These are phyloP conservation scores for Drosophila parthenogenetica DNA, from an alignment of 2,888 invertebrate species.

Conservation along the genomic window DNA sequence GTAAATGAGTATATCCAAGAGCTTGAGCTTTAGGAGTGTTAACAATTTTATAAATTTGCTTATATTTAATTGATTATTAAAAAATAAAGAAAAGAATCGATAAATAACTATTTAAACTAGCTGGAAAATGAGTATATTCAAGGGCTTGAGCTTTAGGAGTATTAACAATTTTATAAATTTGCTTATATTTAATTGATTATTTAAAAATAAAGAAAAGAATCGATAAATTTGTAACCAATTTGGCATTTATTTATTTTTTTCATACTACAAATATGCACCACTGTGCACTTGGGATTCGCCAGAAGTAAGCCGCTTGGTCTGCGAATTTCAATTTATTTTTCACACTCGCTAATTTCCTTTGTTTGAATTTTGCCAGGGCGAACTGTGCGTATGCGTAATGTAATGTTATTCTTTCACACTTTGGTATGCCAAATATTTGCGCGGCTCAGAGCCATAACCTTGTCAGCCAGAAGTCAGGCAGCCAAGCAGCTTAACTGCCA, in stretches of 20 bases:
- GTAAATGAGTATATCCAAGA: no score
- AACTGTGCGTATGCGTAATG: constrained; percentile 73
- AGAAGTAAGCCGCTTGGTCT: constrained; percentile 47
- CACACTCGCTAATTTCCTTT: constrained; percentile 75
- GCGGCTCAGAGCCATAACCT: constrained; percentile 73
- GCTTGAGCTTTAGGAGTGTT: no score
- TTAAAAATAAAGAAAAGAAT: no score
- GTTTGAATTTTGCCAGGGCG: constrained; percentile 56
- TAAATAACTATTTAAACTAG: no score
- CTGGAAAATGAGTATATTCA: no score
- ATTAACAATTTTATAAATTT: no score
- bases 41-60: no score
- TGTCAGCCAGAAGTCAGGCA: constrained; percentile 51
- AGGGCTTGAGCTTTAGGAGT: no score
- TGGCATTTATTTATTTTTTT: not conserved
- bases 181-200: no score
- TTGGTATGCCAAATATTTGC: constrained; percentile 74
- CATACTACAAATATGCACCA: constrained; percentile 29
- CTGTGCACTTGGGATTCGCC: constrained; percentile 40
- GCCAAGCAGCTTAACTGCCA: constrained; percentile 44
- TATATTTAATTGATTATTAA: no score
- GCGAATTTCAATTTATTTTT: constrained; percentile 73
- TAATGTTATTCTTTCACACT: constrained; percentile 41
- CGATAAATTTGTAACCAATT: no score
- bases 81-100: no score